Conservation (phyloP, 2,888 invertebrate species). For the Eulithis prunata region DNA sequence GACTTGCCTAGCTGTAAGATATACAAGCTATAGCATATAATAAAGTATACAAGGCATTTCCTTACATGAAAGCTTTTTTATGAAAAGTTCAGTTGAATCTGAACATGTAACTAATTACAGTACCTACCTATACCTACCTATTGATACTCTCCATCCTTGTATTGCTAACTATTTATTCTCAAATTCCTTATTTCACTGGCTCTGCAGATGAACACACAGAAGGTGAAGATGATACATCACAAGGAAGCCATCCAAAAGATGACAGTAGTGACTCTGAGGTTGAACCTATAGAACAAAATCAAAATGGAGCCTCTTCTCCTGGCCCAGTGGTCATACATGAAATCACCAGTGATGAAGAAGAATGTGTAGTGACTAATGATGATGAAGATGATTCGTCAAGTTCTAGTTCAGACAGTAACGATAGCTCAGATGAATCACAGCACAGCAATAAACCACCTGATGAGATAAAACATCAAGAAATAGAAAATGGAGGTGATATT, state of each 20-base stretch:
- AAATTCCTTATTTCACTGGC: constrained; percentile 42
- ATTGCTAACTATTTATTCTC: constrained; percentile 37
- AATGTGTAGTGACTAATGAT: constrained; percentile 80
- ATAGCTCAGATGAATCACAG: constrained; percentile 85
- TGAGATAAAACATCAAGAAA: constrained; percentile 80
- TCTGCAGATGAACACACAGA: constrained; percentile 78
- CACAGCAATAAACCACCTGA: constrained; percentile 76
- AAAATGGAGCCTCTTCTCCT: constrained; percentile 68
- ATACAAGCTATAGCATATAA: constrained; percentile 16
- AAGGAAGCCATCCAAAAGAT: constrained; percentile 78
- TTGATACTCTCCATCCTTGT: background rate
- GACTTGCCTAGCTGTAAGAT: constrained; percentile 10
- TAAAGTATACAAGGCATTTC: constrained; percentile 11
- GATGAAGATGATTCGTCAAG: constrained; percentile 80
- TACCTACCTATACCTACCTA: no score
- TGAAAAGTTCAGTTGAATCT: no score
- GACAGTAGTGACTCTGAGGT: constrained; percentile 76
- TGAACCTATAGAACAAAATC: constrained; percentile 71
- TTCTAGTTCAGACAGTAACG: constrained; percentile 83
- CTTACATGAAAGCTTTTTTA: no score
- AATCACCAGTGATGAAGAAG: constrained; percentile 83
- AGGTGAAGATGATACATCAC: constrained; percentile 80
- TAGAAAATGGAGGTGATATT: constrained; percentile 79
- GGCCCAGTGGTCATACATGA: constrained; percentile 79
- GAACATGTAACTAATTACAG: no score